These are phyloP conservation scores for Sphaeramia orbicularis DNA, from an alignment of 2,797 vertebrate species.

Conservation along the genomic window DNA sequence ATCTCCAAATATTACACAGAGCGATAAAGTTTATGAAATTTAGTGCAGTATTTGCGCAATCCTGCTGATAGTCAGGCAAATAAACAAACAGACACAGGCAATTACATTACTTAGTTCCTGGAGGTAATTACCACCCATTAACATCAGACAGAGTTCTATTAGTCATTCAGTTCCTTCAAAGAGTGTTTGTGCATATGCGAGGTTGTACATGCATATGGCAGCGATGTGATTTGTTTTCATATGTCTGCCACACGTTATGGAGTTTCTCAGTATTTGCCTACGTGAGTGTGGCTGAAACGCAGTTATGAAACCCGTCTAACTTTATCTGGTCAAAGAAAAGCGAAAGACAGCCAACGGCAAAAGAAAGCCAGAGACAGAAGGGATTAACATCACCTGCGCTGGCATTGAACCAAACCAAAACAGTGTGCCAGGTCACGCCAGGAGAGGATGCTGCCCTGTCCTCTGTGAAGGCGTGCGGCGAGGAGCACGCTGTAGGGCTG, in stretches of 20 bases:
- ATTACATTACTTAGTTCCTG: no score
- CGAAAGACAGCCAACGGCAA: conserved; percentile 73
- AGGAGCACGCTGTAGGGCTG: conserved; percentile 53
- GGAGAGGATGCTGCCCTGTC: conserved; percentile 56
- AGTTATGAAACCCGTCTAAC: conserved; percentile 73
- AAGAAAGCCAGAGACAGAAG: conserved; percentile 75
- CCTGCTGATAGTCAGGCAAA: no score
- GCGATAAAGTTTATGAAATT: no score
- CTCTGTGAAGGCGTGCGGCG: conserved; percentile 32
- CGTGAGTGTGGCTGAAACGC: conserved; percentile 31
- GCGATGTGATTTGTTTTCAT: neutral
- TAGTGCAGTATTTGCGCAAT: no score
- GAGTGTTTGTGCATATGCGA: neutral
- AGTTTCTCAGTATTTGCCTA: conserved; percentile 43
- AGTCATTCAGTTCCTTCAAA: neutral
- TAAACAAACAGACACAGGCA: no score
- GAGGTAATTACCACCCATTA: neutral
- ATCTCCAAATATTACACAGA: no score
- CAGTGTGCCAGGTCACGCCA: conserved; percentile 66
- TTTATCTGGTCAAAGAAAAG: conserved; percentile 67
- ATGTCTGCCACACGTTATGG: conserved; percentile 11
- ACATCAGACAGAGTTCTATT: conserved; percentile 6
- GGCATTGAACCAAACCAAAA: conserved; percentile 71
- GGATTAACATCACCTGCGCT: conserved; percentile 78
- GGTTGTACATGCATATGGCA: neutral